Conservation (phyloP, 2,888 invertebrate species). For the Sinotaia quadrata region DNA sequence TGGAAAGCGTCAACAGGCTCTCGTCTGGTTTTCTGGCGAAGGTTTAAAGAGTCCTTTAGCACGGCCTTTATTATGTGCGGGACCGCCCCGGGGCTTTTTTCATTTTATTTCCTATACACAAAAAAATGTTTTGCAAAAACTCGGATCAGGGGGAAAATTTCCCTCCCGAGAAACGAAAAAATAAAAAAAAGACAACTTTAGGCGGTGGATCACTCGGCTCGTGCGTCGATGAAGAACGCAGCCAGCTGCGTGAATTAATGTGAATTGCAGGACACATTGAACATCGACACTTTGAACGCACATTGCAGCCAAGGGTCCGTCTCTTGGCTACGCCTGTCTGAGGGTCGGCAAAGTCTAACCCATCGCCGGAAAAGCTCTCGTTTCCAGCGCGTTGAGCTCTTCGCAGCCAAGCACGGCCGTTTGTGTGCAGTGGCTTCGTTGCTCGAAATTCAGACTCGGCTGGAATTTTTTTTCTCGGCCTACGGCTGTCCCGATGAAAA, state of each 20-base stretch:
- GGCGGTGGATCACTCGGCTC: conserved; percentile 76
- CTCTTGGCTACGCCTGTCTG: conserved; percentile 68
- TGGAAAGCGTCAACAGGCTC: neutral
- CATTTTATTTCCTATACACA: too few relatives aligned
- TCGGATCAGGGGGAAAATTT: too few relatives aligned
- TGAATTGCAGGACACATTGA: conserved; percentile 75
- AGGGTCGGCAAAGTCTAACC: conserved; percentile 58
- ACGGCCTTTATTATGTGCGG: too few relatives aligned
- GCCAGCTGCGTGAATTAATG: conserved; percentile 73
- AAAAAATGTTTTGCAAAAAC: too few relatives aligned
- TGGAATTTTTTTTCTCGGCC: too few relatives aligned
- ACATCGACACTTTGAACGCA: conserved; percentile 79
- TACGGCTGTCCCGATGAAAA: too few relatives aligned
- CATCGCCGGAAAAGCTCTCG: conserved; percentile 14
- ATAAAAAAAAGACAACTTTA: conserved; percentile 35
- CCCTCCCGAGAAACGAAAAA: neutral
- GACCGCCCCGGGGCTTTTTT: too few relatives aligned
- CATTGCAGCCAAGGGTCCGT: conserved; percentile 75
- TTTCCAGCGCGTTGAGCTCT: conserved; percentile 11
- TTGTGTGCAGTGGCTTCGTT: neutral
- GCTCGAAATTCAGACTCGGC: conserved; percentile 25
- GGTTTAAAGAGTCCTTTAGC: conserved; percentile 22
- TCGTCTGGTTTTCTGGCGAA: neutral
- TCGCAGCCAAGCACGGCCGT: neutral
- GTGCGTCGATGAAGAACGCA: conserved; percentile 79